phyloP scores from a whole-genome alignment of 2,113 vertebrate species.

The Callospermophilus lateralis region DNA sequence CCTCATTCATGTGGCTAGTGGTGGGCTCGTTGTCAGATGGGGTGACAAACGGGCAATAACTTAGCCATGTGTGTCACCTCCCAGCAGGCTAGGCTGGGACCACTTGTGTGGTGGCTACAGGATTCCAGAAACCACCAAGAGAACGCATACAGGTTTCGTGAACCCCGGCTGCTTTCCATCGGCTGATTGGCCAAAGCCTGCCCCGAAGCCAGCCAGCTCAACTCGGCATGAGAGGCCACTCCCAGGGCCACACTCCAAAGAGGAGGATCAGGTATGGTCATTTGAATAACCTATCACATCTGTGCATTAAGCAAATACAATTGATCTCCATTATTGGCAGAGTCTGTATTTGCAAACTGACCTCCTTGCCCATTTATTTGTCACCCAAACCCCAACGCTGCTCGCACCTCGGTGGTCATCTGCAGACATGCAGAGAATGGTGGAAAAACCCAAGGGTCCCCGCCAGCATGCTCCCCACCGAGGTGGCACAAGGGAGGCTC shows the following conservation, averaged over 20 bases:
- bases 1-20: not conserved
- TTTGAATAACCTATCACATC: not conserved
- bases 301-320: not conserved
- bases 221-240: no score
- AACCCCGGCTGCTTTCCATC: no score
- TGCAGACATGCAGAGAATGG: not conserved
- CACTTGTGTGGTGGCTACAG: not conserved
- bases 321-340: not conserved
- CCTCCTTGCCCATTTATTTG: not conserved
- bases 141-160: no score
- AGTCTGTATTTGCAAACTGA: not conserved
- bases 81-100: not conserved
- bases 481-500: no score
- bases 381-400: not conserved
- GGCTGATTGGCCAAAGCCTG: not conserved
- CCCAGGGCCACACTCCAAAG: not conserved
- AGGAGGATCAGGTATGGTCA: not conserved
- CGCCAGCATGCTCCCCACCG: not conserved
- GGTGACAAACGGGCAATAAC: fast-evolving
- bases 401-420: not conserved
- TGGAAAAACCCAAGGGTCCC: fast-evolving
- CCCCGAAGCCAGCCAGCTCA: not conserved
- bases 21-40: fast-evolving
- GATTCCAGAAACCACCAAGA: not conserved
- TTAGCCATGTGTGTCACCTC: not conserved